Evolutionary conservation across 1,140 invertebrate genomes (phyloP), one percentile per base, ranked within the genome.

Genomic region (Psix sp.): DNA sequence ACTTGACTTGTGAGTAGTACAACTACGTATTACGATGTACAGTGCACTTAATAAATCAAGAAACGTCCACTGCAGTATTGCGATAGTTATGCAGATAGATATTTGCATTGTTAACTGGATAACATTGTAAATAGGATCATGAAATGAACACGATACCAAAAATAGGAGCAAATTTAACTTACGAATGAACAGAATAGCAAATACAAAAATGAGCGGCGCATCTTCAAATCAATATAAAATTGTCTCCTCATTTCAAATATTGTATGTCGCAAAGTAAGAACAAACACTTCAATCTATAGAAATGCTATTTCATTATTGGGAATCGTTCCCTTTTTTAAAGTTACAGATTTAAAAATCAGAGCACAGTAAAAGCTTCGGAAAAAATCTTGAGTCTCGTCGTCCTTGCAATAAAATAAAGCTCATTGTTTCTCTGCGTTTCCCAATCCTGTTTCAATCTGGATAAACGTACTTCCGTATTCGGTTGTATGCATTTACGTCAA

Each of bases 221-320:
- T 7, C 7, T 10, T 10, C 1, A 29, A 10, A 29, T 3, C 2
- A 24, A 24, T 5, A 29, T 15, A 18, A 60, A 48, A 39, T 20
- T 48, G 31, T 26, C 48, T 14, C 16, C 21, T 5, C 4, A 9
- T 24, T 24, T 24, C 9, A 24, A 4, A 24, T 5, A 24, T 5
- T 24, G 21, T 5, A 5, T 24, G 4, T 24, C 21, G 21, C 21
- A 24, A 24, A 24, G 15, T 6, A 20, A 1, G 33, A 15, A 70
- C 48, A 16, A 35, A 42, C 62, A 74, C 70, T 74, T 74, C 42
- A 56, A 74, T 48, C 46, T 62, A 74, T 66, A 60, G 70, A n/a
- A 38, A 66, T 26, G 35, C 56, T 38, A 40, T 66, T 62, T 36
- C 40, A 36, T 42, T 51, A 51, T 63, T 39, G 38, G 7, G 31